Evolutionary conservation across 1,140 invertebrate genomes (phyloP).

Genomic region (Coenobita brevimanus): DNA sequence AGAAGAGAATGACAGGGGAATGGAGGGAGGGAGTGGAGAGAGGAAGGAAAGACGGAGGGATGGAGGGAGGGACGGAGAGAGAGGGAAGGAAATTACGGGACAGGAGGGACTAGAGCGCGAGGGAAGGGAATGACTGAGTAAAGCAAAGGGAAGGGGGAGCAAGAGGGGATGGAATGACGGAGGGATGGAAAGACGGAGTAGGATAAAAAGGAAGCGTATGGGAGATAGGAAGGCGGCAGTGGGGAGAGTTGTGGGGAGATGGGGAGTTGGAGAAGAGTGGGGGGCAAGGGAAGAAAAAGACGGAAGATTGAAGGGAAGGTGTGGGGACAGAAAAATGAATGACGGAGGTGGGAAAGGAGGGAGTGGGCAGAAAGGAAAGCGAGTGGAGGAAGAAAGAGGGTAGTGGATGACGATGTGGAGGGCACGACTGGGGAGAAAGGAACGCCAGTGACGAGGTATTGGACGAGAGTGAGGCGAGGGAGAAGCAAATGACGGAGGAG

Average conservation of each 20-base stretch:
- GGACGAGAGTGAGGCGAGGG: not conserved
- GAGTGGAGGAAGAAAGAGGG: not conserved
- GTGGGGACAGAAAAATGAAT: not conserved
- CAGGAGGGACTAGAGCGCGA: no score
- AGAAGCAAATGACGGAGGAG: no score
- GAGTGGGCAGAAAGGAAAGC: not conserved
- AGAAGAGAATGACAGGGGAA: no score
- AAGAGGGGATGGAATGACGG: no score
- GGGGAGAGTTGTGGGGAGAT: slow-evolving; percentile 28
- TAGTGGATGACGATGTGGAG: not conserved
- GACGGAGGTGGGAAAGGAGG: not conserved
- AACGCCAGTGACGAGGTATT: no score
- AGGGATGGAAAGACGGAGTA: no score
- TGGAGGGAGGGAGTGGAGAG: no score
- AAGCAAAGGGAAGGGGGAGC: no score
- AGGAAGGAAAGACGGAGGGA: no score
- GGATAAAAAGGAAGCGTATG: slow-evolving; percentile 13
- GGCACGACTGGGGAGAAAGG: not conserved
- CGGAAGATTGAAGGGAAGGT: slow-evolving; percentile 1
- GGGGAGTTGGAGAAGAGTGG: slow-evolving; percentile 9
- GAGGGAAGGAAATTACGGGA: no score
- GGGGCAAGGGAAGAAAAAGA: slow-evolving; percentile 26
- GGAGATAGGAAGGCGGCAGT: not conserved
- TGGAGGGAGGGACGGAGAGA: no score
- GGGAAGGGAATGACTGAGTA: no score